A percentile compares a stretch with the other conserved stretches of the same genome.
Evolutionary conservation across 2,888 invertebrate species (phyloP).

Genomic region (Abscondita cerata): DNA sequence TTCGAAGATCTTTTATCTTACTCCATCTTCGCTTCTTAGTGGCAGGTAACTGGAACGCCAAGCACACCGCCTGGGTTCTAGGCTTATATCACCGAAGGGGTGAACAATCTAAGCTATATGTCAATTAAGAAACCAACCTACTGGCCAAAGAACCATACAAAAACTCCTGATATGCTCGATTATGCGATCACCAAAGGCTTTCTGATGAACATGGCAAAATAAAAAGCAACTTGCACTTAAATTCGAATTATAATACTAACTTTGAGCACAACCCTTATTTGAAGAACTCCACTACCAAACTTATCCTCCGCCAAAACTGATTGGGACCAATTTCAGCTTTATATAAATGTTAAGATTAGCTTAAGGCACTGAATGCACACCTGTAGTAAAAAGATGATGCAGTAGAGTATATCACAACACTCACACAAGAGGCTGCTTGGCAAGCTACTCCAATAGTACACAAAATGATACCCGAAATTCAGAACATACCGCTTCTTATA

Average conservation of each 20-base stretch:
- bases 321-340: background rate
- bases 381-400: too few relatives aligned
- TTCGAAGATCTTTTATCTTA: too few relatives aligned
- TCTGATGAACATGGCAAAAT: background rate
- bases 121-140: slow-evolving; percentile 3
- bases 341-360: background rate
- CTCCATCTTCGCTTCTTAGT: too few relatives aligned
- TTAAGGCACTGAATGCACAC: too few relatives aligned
- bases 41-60: too few relatives aligned
- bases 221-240: background rate
- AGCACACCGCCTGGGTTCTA: background rate
- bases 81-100: background rate
- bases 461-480: background rate
- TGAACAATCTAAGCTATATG: background rate
- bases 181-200: background rate
- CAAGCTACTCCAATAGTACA: too few relatives aligned
- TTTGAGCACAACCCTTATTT: background rate
- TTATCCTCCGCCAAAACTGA: background rate
- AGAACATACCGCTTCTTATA: background rate
- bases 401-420: too few relatives aligned
- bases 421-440: too few relatives aligned
- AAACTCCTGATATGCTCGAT: background rate
- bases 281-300: background rate
- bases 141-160: background rate
- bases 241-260: background rate